These are phyloP conservation scores for Hololepta plana DNA, from an alignment of 2,888 invertebrate genomes.

Conservation along the genomic window DNA sequence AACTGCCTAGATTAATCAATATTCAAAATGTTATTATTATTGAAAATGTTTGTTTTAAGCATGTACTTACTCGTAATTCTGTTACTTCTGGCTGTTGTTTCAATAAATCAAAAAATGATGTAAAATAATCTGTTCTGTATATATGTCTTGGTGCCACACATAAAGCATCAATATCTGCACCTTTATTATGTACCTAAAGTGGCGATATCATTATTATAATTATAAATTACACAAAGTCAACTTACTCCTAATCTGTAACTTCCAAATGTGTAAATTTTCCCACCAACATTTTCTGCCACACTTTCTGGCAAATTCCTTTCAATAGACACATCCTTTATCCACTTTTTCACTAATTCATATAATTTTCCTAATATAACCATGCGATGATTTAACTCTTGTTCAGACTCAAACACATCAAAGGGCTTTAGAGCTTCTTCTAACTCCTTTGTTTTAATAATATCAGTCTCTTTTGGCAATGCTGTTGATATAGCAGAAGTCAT, in stretches of 20 bases:
- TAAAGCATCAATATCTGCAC: conserved; percentile 96
- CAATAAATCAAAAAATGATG: conserved; percentile 82
- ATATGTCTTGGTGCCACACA: conserved; percentile 97
- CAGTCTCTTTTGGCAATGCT: conserved; percentile 65
- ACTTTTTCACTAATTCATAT: conserved; percentile 79
- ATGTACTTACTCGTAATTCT: conserved; percentile 49
- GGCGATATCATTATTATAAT: no score
- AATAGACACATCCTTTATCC: conserved; percentile 82
- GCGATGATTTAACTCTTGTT: conserved; percentile 76
- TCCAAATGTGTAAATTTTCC: conserved; percentile 99
- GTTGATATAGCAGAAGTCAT: conserved; percentile 91
- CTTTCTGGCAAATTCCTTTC: conserved; percentile 83
- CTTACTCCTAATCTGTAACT: conserved; percentile 81
- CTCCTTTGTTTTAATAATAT: conserved; percentile 56
- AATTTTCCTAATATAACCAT: conserved; percentile 72
- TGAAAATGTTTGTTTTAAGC: conserved; percentile 1
- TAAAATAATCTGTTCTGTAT: conserved; percentile 84
- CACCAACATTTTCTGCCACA: conserved; percentile 82
- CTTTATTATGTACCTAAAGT: conserved; percentile 71
- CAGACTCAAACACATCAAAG: conserved; percentile 79
- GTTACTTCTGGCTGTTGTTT: conserved; percentile 73
- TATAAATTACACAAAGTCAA: conserved; percentile 10
- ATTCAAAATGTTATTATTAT: conserved; percentile 1
- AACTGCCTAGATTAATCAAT: conserved; percentile 42
- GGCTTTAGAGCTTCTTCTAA: conserved; percentile 63